Evolutionary conservation across 2,113 vertebrate species (phyloP), one percentile per base, ranked within the genome.

Genomic region (Anguilla japonica): DNA sequence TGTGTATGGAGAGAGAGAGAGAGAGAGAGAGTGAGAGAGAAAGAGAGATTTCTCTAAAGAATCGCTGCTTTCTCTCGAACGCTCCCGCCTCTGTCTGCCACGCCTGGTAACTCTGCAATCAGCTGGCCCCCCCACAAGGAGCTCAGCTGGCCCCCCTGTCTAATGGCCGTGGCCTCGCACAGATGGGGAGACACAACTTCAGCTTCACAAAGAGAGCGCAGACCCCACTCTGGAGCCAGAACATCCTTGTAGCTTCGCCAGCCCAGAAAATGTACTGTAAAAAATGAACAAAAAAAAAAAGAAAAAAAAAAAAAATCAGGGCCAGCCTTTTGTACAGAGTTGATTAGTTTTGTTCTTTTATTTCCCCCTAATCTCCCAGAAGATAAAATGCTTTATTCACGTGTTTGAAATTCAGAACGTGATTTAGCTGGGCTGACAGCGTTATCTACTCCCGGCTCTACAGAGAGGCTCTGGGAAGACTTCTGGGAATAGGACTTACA

Each of bases 81-180:
- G 9, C 11, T 40, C 41, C 91, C 89, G 88, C 6, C 88, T 88
- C 87, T 91, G 90, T 92, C 90, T 93, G 93, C 92, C 93, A 88
- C 90, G n/a, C 71, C 50, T 91, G 91, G 91, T 88, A 93, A 93
- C 90, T 3, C 82, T 81, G 85, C 15, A 34, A 43, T 34, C 14
- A 18, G 63, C 63, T 41, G 81, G 43, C 81, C 86, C 39, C 50
- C 34, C 81, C 20, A 6, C 41, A 53, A 75, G 85, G 41, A 20
- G 41, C 71, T 2, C n/a, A 34, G 71, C n/a, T 13, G 18, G 71
- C 71, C 9, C 5, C 13, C 71, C 71, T 34, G 4, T 13, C 26
- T 75, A 82, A 87, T 85, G 88, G 20, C 80, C 15, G 41, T 71
- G 84, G 2, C 40, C n/a, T 79, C 8, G 83, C 1, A 60, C 2